Base-by-base conservation (phyloP, 2,113 vertebrate genomes). In the Hydropotes inermis region DNA sequence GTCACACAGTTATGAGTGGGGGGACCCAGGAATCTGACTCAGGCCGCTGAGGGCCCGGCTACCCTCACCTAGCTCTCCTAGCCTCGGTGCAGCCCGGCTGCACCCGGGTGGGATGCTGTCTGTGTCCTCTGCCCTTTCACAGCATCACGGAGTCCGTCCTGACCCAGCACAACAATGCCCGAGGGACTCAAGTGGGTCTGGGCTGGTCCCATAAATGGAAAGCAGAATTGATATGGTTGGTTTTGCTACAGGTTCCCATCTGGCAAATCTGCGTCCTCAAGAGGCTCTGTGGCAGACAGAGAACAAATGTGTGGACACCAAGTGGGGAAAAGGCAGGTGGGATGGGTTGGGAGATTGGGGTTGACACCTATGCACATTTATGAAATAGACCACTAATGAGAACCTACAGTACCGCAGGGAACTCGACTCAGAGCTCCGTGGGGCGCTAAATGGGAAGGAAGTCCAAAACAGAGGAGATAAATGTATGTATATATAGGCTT, bases 21-120 rank as follows among this genome's bases (percentile, higher is more conserved):
- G 27, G 39, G 19, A 50, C 13, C 11, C 43, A 19, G 19, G 54
- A 50, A 7, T 11, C 64, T 12, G 30, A 15, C 30, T 36, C 25
- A 7, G 58, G 55, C 45, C 16, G 1, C 3, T 33, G n/a, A 0
- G 39, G 33, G 58, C 12, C 89, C 1, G 15, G 70, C 0, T 1
- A 27, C 21, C 23, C 70, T 76, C 70, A 27, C 36, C 36, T 76
- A 19, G 9, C 36, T 13, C n/a, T 25, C 52, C 52, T 45, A 21
- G 39, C 6, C 28, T 54, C 9, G 7, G 61, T 2, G 14, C 33
- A 4, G 4, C 10, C 64, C 0, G 82, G 70, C 54, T 17, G n/a
- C 11, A 1, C 3, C 1, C 0, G 1, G 0, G 3, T 1, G 3
- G 54, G 54, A 30, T 1, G 1, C 0, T 0, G 10, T 7, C 64